Base-by-base conservation (phyloP, 1,140 invertebrate genomes). In the Drosophila chauvacae region DNA sequence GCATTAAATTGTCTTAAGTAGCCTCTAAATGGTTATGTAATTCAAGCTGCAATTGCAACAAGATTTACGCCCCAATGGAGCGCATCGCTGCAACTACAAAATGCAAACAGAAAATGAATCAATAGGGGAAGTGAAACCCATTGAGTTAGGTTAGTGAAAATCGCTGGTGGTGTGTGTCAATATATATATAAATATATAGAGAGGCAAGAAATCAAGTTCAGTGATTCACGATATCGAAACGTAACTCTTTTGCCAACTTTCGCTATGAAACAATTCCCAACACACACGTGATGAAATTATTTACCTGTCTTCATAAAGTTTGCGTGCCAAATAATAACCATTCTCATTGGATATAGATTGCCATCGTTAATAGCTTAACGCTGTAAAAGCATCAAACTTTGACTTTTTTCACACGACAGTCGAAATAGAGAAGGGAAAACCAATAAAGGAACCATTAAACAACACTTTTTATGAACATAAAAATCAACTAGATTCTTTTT, bases 21-120 rank as follows among this genome's bases (percentile, higher is more conserved):
- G 66, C 70, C 66, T 73, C 50, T 77, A 77, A 78, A 72, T 74
- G 45, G 44, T 88, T 84, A 77, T 71, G 76, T 73, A 81, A 86
- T 66, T 39, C 61, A 42, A 20, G 28, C 45, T 51, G 69, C 60
- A 58, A 45, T 87, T 87, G 85, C 81, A 55, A 68, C 71, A 87
- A 53, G 72, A 78, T 84, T 87, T 47, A 90, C 81, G 84, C 72
- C 53, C 83, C 84, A 90, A 87, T 90, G 69, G 73, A 87, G 84
- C 84, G 85, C 45, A 90, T 42, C 85, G 69, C 55, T 66, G 77
- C 58, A 68, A 68, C 70, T 65, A 45, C 53, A 58, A 75, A 74
- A 47, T 60, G 59, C 66, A 64, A 57, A 74, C 14, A 37, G 30
- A 59, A 63, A 74, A 61, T 68, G 41, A 73, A 60, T 72, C 44